Base-by-base conservation (phyloP, 1,140 invertebrate species). In the Mylabris phalerata region DNA sequence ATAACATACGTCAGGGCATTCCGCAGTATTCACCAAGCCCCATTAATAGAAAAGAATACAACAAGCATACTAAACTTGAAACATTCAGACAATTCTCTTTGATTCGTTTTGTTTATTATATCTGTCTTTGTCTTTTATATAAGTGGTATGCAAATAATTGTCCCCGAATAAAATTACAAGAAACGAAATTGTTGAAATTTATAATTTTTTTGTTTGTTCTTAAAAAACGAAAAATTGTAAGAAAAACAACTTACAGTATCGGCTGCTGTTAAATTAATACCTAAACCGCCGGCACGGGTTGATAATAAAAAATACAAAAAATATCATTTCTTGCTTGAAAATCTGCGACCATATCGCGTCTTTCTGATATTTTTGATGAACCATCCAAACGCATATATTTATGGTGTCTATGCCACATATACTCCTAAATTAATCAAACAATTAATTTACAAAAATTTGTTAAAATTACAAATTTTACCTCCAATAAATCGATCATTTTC, bases 181-280 rank as follows among this genome's bases (percentile, higher is more conserved):
- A 48, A 26, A 24, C 46, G 32, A 32, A 32, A 32, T 42, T 42
- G 41, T 11, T n/a, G 41, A 4, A 42, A 10, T 42, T 42, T 40
- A 7, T 7, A 40, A 40, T 40, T 40, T 40, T 7, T 40, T 42
- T 42, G 3, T 42, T 42, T 42, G 3, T 42, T 42, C 0, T 24
- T n/a, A 48, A 24, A n/a, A 6, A 19, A 48, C 9, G 19, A 48
- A 32, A 32, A 32, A 32, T 19, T 19, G 3, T 4, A 32, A 32
- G 0, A 11, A 55, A 41, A 11, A 41, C 47, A 55, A 81, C 83
- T 85, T 73, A 93, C 97, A 70, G 96, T 98, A 76, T 99, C 96
- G 11, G 96, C 96, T 9, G 97, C 95, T 3, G 96, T 98, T 48
- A 99, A 80, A 78, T 99, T 98, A 69, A 99, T 98, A 60, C 97